Percentiles rank a stretch among this genome's conserved stretches.
Conservation (phyloP, 2,797 vertebrate species). For the Tolypeutes matacus region DNA sequence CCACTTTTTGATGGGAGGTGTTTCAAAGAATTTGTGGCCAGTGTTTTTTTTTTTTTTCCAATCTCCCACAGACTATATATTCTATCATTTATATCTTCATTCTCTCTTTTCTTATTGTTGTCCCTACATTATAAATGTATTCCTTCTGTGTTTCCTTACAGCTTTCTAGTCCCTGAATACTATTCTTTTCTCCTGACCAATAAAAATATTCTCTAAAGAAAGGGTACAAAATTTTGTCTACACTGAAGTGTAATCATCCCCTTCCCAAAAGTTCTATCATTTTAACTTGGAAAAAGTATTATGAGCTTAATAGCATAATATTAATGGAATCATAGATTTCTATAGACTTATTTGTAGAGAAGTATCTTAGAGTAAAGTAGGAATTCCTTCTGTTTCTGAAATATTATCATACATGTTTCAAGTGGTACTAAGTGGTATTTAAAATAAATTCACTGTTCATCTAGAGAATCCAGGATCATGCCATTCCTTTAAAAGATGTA, state of each 20-base stretch:
- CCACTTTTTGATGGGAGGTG: background rate
- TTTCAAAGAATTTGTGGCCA: background rate
- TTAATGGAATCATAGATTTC: background rate
- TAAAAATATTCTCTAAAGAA: background rate
- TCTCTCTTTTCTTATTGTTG: background rate
- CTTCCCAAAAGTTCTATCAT: background rate
- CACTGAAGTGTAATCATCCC: background rate
- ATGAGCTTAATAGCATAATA: background rate
- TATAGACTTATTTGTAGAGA: background rate
- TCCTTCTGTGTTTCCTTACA: background rate
- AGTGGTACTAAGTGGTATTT: background rate
- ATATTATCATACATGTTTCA: background rate
- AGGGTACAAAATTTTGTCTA: background rate
- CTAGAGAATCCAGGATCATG: background rate
- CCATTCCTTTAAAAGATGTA: background rate
- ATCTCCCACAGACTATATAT: background rate
- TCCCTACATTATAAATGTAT: background rate
- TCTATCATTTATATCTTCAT: background rate
- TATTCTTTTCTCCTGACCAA: background rate
- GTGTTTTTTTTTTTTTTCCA: background rate
- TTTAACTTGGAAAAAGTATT: background rate
- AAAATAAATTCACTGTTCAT: background rate
- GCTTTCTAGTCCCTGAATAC: background rate
- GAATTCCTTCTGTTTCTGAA: background rate
- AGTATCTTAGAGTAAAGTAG: background rate